Conservation (phyloP, 2,888 invertebrate genomes). For the Aethes cnicana region DNA sequence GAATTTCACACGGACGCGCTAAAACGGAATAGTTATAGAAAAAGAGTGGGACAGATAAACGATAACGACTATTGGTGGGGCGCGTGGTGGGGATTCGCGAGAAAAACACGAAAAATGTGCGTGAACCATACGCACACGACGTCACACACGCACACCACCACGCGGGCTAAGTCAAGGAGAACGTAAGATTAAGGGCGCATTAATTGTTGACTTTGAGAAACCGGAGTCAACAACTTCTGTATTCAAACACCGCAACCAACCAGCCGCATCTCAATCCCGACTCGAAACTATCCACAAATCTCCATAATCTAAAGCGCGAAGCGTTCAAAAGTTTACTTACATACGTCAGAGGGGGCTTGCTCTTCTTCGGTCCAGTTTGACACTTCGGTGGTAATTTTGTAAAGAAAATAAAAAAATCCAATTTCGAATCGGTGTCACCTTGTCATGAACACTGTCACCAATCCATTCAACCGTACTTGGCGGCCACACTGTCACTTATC, state of each 20-base stretch:
- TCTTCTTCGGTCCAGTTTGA: constrained; percentile 81
- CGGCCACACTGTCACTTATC: constrained; percentile 66
- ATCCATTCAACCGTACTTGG: constrained; percentile 65
- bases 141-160: constrained; percentile 52
- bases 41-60: constrained; percentile 80
- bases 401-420: constrained; percentile 67
- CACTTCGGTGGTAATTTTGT: constrained; percentile 80
- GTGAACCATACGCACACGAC: constrained; percentile 70
- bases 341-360: constrained; percentile 80
- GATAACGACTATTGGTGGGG: constrained; percentile 69
- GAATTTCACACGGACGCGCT: constrained; percentile 56
- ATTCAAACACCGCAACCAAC: constrained; percentile 4
- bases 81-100: constrained; percentile 63
- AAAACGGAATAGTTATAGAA: constrained; percentile 67
- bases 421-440: constrained; percentile 63
- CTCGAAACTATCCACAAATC: constrained; percentile 1
- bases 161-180: constrained; percentile 52
- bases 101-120: constrained; percentile 79
- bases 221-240: constrained; percentile 11
- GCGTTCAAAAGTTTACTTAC: constrained; percentile 60
- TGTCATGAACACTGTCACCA: constrained; percentile 65
- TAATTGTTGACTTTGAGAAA: constrained; percentile 43
- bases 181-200: constrained; percentile 65
- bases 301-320: neutral
- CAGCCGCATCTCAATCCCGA: constrained; percentile 12